phyloP scores from a whole-genome alignment of 2,113 vertebrate genomes.

The Climacteris rufus region DNA sequence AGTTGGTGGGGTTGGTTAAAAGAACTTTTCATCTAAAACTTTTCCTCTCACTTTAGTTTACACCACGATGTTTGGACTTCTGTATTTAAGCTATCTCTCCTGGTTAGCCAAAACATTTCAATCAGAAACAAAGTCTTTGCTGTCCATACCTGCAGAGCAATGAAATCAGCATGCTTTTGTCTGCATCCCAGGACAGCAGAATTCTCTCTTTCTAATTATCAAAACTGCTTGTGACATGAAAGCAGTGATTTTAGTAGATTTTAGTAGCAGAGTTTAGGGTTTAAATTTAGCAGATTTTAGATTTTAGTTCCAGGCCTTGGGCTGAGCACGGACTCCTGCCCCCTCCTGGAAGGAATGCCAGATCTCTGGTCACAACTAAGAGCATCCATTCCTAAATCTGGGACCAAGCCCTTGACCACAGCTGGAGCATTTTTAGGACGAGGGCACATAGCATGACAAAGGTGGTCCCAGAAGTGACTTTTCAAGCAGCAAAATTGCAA shows the following conservation, averaged over 20 bases:
- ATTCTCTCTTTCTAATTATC: background rate
- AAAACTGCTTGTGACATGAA: background rate
- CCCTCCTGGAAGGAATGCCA: conserved; percentile 8
- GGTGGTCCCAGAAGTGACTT: background rate
- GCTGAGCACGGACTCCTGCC: background rate
- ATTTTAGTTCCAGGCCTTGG: background rate
- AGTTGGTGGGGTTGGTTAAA: background rate
- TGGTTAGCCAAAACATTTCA: background rate
- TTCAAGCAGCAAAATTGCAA: background rate
- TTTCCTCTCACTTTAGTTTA: background rate
- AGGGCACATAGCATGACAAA: rapidly evolving
- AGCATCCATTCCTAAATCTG: background rate
- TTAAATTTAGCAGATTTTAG: too few relatives aligned
- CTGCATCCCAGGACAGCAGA: background rate
- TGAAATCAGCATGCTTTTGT: background rate
- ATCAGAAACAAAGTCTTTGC: background rate
- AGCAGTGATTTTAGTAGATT: background rate
- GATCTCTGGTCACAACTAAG: background rate
- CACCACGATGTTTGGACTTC: background rate
- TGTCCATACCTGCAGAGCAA: background rate
- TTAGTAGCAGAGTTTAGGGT: too few relatives aligned
- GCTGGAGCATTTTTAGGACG: background rate
- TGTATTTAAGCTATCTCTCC: background rate
- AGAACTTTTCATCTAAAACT: background rate
- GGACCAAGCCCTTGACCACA: background rate